phyloP scores from a whole-genome alignment of 1,140 invertebrate genomes.

The Temnothorax nylanderi region DNA sequence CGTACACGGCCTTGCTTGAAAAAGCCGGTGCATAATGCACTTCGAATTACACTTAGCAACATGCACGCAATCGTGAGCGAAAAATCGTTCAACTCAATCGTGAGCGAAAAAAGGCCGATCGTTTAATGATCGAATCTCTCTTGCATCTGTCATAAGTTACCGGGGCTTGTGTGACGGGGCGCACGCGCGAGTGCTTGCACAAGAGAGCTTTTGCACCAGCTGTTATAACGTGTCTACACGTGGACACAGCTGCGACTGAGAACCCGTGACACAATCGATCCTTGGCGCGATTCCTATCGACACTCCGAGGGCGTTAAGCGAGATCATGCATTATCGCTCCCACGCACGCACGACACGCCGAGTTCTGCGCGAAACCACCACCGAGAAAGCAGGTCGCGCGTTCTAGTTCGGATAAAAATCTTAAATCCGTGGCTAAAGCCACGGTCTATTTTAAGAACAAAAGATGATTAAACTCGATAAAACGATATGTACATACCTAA shows the following conservation, averaged over 20 bases:
- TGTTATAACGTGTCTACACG: conserved; percentile 53
- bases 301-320: conserved; percentile 29
- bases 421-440: not conserved
- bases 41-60: conserved; percentile 48
- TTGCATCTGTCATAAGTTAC: conserved; percentile 64
- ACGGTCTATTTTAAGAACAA: not conserved
- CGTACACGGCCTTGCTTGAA: not conserved
- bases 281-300: conserved; percentile 63
- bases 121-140: conserved; percentile 33
- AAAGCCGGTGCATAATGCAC: not conserved
- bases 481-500: not conserved
- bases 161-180: conserved; percentile 30
- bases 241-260: conserved; percentile 65
- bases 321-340: conserved; percentile 52
- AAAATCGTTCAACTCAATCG: not conserved
- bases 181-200: conserved; percentile 66
- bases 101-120: conserved; percentile 5
- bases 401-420: conserved; percentile 17
- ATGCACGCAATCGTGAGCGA: too few species aligned
- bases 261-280: conserved; percentile 68
- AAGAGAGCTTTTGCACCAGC: conserved; percentile 66
- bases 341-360: conserved; percentile 7
- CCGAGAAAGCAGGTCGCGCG: conserved; percentile 7
- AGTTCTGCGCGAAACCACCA: conserved; percentile 19
- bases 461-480: not conserved